Base-by-base conservation (phyloP, 2,797 vertebrate genomes). In the Sarcoramphus papa region DNA sequence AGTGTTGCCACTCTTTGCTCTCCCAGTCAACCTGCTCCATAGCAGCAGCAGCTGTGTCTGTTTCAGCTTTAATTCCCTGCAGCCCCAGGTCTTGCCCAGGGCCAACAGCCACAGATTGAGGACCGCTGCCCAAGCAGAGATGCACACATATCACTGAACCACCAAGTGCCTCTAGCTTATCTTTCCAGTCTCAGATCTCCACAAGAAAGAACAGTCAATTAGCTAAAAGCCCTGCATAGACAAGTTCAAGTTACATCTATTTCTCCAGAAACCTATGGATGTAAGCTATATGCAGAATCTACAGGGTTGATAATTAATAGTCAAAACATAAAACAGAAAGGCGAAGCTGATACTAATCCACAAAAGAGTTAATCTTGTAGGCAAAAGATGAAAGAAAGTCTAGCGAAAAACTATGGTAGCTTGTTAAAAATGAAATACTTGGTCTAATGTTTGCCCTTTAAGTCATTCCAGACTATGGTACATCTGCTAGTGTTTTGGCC, bases 401-500 rank as follows among this genome's bases (percentile, higher is more conserved):
- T 53, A 53, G 31, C 4, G 4, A 91, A 72, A 78, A 89, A 4
- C 14, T 35, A 69, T 24, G 14, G 45, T 70, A 95, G 60, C 67
- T 79, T 77, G 56, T 85, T 93, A 85, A 95, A 95, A 95, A 88
- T 83, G 1, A 95, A 95, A 94, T 86, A 83, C 51, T 83, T 48
- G 2, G 57, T 65, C 77, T 95, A 78, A 84, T 75, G 73, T 70
- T 86, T 93, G 83, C 73, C 65, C 76, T 91, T 78, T 93, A 93
- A 92, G 62, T 96, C 79, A 95, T 78, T 93, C 69, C 83, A 94
- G 65, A 20, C 60, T 70, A 75, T 9, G 12, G 76, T 90, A 90
- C 94, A 93, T 84, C 85, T 96, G 65, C 57, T 88, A 37, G 82
- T 88, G 65, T 83, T 96, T 91, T 84, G 31, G 82, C 92, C 88